These are phyloP conservation scores for Seladonia tumulorum DNA, from an alignment of 2,888 invertebrate genomes.

Conservation along the genomic window DNA sequence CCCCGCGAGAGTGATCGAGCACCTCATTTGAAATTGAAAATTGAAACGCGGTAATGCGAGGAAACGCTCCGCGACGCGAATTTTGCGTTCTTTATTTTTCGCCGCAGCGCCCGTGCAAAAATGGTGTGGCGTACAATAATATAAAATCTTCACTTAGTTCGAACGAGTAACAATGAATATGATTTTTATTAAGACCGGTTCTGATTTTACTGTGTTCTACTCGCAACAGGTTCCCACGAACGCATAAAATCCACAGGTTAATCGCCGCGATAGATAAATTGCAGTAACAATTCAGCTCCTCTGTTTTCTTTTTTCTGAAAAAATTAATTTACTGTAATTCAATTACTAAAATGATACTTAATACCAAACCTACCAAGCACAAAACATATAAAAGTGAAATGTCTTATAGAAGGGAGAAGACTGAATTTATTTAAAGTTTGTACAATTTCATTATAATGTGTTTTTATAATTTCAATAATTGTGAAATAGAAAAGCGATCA, in stretches of 20 bases:
- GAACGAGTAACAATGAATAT: too few species aligned
- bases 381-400: too few species aligned
- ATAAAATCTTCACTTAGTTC: background rate
- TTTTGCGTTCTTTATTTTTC: background rate
- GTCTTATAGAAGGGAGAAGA: too few species aligned
- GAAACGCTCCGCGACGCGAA: background rate
- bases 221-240: background rate
- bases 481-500: too few species aligned
- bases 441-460: too few species aligned
- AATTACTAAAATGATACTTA: too few species aligned
- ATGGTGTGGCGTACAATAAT: background rate
- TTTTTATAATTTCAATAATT: too few species aligned
- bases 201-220: background rate
- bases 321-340: too few species aligned
- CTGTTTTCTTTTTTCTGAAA: too few species aligned
- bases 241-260: background rate
- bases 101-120: background rate
- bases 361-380: too few species aligned
- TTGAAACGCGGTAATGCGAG: background rate
- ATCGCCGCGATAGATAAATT: background rate
- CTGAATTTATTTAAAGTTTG: too few species aligned
- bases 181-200: background rate
- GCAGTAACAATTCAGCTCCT: too few species aligned
- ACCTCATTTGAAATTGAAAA: background rate
- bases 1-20: background rate